Conservation (phyloP, 1,140 invertebrate genomes). For the Musca domestica region DNA sequence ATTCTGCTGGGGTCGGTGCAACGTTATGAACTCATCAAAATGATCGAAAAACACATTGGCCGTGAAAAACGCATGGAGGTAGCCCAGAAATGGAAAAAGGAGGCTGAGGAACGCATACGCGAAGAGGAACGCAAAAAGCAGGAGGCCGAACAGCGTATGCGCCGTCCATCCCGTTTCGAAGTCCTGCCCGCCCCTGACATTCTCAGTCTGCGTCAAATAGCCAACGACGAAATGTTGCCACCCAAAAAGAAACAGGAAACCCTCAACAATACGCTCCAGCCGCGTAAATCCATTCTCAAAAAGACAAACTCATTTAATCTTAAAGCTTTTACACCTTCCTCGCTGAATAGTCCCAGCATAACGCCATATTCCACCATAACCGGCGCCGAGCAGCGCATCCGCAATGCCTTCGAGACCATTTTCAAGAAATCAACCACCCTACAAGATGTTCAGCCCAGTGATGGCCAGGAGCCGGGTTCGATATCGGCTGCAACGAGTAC, state of each 20-base stretch:
- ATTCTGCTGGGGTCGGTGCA: constrained; percentile 92
- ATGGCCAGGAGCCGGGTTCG: constrained; percentile 59
- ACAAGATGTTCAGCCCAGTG: constrained; percentile 72
- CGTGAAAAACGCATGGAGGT: constrained; percentile 77
- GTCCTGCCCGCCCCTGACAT: constrained; percentile 63
- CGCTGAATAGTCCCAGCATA: constrained; percentile 65
- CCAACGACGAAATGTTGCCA: constrained; percentile 53
- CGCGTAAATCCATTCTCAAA: constrained; percentile 86
- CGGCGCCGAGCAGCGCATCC: constrained; percentile 75
- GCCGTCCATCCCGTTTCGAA: constrained; percentile 65
- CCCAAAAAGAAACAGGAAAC: constrained; percentile 49
- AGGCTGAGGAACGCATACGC: constrained; percentile 57
- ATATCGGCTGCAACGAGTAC: constrained; percentile 38
- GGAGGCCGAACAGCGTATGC: constrained; percentile 53
- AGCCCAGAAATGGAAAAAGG: constrained; percentile 59
- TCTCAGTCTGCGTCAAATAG: constrained; percentile 56
- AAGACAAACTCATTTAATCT: constrained; percentile 88
- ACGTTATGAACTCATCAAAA: constrained; percentile 81
- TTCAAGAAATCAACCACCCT: constrained; percentile 82
- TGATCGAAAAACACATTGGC: constrained; percentile 85
- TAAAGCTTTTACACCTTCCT: constrained; percentile 65
- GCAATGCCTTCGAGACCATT: constrained; percentile 86
- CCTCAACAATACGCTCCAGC: constrained; percentile 60
- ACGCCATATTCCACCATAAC: constrained; percentile 83
- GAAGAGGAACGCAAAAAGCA: constrained; percentile 50